Conservation (phyloP, 2,797 vertebrate genomes). For the Prunella strophiata region DNA sequence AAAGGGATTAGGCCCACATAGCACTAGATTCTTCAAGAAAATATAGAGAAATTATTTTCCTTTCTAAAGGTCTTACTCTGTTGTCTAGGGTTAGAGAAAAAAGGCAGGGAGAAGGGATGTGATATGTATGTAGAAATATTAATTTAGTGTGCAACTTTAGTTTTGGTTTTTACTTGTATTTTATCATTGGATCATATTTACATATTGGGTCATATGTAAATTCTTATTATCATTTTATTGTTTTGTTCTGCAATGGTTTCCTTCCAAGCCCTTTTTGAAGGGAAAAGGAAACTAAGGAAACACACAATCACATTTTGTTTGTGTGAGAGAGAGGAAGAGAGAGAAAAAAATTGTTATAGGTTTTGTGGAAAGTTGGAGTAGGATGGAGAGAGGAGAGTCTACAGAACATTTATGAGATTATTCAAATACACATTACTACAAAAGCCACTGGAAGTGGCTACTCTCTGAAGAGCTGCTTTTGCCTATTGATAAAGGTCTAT, state of each 20-base stretch:
- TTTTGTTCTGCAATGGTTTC: not conserved
- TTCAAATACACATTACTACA: not conserved
- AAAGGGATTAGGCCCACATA: not conserved
- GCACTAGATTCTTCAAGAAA: not conserved
- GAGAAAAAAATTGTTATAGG: not conserved
- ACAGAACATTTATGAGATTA: not conserved
- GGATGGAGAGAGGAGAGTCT: not conserved
- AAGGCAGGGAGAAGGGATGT: not conserved
- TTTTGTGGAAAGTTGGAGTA: not conserved
- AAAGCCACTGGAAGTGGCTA: not conserved
- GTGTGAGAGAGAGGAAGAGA: not conserved
- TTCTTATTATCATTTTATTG: not conserved
- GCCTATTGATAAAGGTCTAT: not conserved
- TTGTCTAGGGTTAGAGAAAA: not conserved
- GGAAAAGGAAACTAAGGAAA: not conserved
- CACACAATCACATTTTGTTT: not conserved
- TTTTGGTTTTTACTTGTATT: not conserved
- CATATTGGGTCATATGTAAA: not conserved
- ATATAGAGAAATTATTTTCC: not conserved
- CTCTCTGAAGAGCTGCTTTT: not conserved
- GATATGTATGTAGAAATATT: not conserved
- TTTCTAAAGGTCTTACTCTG: not conserved
- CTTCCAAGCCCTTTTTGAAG: not conserved
- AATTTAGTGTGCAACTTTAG: not conserved
- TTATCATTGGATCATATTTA: not conserved